Evolutionary conservation across 2,113 vertebrate species (phyloP).

Genomic region (Crotalus tigris): DNA sequence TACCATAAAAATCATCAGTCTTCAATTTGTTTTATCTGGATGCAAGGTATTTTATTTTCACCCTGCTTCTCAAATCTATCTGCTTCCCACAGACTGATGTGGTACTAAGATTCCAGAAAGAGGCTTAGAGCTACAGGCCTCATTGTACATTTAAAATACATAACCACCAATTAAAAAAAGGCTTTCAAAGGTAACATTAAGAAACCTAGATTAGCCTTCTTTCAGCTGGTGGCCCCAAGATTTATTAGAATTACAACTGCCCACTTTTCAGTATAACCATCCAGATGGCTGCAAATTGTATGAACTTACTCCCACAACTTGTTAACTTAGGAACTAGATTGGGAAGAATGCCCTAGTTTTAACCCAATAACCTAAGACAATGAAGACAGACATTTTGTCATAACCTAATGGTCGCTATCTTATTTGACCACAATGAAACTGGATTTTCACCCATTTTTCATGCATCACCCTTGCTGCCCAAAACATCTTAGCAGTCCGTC

Average conservation of each 20-base stretch:
- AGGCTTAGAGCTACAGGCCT: background rate
- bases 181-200: background rate
- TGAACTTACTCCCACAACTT: background rate
- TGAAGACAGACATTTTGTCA: background rate
- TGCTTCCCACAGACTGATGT: background rate
- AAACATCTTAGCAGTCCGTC: background rate
- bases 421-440: background rate
- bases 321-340: background rate
- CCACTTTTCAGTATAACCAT: background rate
- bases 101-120: background rate
- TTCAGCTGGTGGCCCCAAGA: background rate
- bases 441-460: background rate
- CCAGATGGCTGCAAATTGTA: background rate
- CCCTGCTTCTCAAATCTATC: constrained; percentile 22
- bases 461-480: too few species aligned
- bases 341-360: background rate
- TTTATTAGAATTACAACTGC: background rate
- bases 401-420: background rate
- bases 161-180: background rate
- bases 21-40: constrained; percentile 58
- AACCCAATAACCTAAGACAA: background rate
- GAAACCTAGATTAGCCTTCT: background rate
- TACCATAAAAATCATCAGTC: constrained; percentile 69
- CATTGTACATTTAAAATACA: background rate
- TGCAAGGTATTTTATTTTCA: constrained; percentile 67